Conservation (phyloP, 2,113 vertebrate genomes). For the Tragelaphus buxtoni region DNA sequence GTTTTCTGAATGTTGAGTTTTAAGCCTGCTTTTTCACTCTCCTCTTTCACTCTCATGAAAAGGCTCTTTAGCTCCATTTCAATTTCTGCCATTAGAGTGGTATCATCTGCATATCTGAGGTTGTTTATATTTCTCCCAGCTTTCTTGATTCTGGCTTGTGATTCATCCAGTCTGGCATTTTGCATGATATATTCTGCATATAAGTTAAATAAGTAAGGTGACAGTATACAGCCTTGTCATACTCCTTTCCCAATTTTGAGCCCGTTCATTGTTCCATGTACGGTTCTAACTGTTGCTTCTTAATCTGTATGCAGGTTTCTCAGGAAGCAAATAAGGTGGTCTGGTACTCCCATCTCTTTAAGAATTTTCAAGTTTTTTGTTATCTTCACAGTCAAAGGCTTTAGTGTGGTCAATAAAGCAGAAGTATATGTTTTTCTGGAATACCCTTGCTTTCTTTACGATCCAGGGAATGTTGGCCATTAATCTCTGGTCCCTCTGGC, state of each 20-base stretch:
- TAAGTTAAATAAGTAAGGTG: neutral
- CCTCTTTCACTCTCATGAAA: neutral
- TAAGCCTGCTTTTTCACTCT: neutral
- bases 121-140: neutral
- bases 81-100: neutral
- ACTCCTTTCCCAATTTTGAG: neutral
- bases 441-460: neutral
- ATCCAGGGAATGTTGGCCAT: neutral
- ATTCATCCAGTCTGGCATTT: neutral
- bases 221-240: neutral
- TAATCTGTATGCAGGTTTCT: neutral
- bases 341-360: neutral
- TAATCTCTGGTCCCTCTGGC: neutral
- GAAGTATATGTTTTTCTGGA: neutral
- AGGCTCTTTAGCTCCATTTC: neutral
- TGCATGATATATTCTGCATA: neutral
- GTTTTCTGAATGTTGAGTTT: neutral
- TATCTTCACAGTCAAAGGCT: neutral
- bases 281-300: neutral
- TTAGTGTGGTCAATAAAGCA: neutral
- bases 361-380: neutral
- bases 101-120: neutral
- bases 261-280: neutral
- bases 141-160: neutral
- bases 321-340: neutral